A percentile compares a stretch with the other conserved stretches of the same genome.
These are phyloP conservation scores for Gnathonemus echidnorhynchus DNA, from an alignment of 2,113 vertebrate species.

Conservation along the genomic window DNA sequence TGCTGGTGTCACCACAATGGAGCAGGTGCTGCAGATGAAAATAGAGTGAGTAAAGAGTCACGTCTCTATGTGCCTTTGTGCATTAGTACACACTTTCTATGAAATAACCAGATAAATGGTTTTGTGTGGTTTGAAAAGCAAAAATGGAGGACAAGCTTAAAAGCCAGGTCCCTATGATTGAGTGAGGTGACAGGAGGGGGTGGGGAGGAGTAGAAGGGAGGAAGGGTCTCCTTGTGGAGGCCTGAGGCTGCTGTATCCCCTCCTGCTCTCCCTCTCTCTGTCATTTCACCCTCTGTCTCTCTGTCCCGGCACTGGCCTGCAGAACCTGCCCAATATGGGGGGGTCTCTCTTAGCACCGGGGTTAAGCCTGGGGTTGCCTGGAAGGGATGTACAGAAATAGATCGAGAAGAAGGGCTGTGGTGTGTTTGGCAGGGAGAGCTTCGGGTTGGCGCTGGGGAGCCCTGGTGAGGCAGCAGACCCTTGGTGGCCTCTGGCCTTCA, in stretches of 20 bases:
- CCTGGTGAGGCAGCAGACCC: conserved; percentile 5
- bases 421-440: not conserved
- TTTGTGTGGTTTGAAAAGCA: not conserved
- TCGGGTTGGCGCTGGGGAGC: not conserved
- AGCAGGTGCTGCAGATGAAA: conserved; percentile 92
- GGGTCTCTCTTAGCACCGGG: not conserved
- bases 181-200: conserved; percentile 50
- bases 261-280: conserved; percentile 28
- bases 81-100: not conserved
- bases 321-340: conserved; percentile 25
- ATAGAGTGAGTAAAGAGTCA: conserved; percentile 71
- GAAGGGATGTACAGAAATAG: conserved; percentile 21
- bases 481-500: conserved; percentile 20
- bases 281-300: conserved; percentile 23
- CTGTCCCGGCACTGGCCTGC: conserved; percentile 33
- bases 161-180: conserved; percentile 28
- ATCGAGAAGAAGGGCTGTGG: conserved; percentile 16
- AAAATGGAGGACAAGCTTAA: not conserved
- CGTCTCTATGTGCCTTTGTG: not conserved
- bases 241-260: conserved; percentile 45
- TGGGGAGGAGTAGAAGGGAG: conserved; percentile 34
- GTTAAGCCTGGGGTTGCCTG: not conserved
- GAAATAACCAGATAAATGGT: not conserved
- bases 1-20: conserved; percentile 76
- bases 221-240: conserved; percentile 49